Evolutionary conservation across 1,140 invertebrate genomes (phyloP).

Genomic region (Theocolax elegans): DNA sequence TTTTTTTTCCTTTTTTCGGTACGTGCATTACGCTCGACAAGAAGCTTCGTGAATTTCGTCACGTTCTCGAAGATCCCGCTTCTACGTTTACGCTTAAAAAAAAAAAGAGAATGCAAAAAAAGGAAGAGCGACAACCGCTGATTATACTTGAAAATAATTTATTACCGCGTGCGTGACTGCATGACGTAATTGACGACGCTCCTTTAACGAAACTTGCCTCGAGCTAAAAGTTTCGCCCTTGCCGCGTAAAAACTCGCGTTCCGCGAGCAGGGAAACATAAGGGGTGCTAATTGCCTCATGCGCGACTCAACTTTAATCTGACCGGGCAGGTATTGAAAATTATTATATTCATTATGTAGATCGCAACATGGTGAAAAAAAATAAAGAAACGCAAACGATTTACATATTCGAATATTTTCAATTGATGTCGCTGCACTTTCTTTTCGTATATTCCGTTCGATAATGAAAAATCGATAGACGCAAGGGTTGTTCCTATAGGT

Average conservation of each 20-base stretch:
- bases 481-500: neutral
- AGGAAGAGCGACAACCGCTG: neutral
- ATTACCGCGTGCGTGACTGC: neutral
- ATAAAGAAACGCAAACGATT: too few species aligned
- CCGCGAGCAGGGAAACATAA: neutral
- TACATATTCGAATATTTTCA: too few species aligned
- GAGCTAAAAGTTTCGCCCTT: conserved; percentile 13
- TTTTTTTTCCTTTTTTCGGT: conserved; percentile 2
- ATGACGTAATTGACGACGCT: conserved; percentile 28
- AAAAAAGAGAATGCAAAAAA: neutral
- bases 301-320: conserved; percentile 17
- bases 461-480: conserved; percentile 27
- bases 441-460: neutral
- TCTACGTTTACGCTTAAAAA: neutral
- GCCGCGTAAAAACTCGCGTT: conserved; percentile 1
- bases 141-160: conserved; percentile 36
- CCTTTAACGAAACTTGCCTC: conserved; percentile 24
- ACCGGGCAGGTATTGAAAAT: conserved; percentile 22
- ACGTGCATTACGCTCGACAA: neutral
- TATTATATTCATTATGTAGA: conserved; percentile 3
- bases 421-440: too few species aligned
- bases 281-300: conserved; percentile 12
- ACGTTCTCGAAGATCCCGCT: neutral
- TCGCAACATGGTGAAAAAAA: too few species aligned
- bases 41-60: conserved; percentile 26